phyloP scores from a whole-genome alignment of 2,888 invertebrate species.

The Eucera pruinosa region DNA sequence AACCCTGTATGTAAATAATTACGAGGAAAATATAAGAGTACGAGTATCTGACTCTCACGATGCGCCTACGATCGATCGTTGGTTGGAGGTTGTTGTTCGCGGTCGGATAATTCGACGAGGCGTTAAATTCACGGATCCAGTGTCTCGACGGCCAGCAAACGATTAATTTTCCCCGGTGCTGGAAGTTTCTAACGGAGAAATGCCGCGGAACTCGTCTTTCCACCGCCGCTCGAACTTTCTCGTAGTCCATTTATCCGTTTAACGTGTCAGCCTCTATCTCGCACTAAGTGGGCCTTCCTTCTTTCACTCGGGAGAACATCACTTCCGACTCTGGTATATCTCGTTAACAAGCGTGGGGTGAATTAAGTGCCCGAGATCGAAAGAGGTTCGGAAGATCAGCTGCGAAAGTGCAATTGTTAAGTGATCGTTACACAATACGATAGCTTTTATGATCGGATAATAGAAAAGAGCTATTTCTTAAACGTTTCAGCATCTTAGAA shows the following conservation, averaged over 20 bases:
- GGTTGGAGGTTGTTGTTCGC: slow-evolving; percentile 28
- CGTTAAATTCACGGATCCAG: slow-evolving; percentile 60
- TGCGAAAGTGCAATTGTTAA: too few species aligned
- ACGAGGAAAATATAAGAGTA: too few species aligned
- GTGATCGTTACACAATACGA: too few species aligned
- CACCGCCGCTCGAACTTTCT: slow-evolving; percentile 28
- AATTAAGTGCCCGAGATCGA: background rate
- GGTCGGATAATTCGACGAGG: slow-evolving; percentile 42
- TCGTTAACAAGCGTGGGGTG: background rate
- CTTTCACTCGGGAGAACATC: slow-evolving; percentile 3
- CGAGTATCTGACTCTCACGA: background rate
- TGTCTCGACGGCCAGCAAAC: slow-evolving; percentile 47
- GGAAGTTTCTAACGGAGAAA: slow-evolving; percentile 45
- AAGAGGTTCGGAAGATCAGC: background rate
- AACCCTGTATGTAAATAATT: too few species aligned
- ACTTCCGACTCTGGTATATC: background rate
- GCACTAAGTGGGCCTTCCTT: slow-evolving; percentile 16
- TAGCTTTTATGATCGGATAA: too few species aligned
- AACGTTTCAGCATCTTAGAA: too few species aligned
- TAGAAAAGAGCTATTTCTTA: too few species aligned
- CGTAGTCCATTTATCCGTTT: slow-evolving; percentile 53
- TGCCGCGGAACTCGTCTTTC: slow-evolving; percentile 38
- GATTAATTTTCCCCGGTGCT: slow-evolving; percentile 58
- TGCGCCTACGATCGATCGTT: slow-evolving; percentile 33
- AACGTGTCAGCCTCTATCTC: slow-evolving; percentile 45